Conservation (phyloP, 2,113 vertebrate species). For the Misgurnus mizolepis region DNA sequence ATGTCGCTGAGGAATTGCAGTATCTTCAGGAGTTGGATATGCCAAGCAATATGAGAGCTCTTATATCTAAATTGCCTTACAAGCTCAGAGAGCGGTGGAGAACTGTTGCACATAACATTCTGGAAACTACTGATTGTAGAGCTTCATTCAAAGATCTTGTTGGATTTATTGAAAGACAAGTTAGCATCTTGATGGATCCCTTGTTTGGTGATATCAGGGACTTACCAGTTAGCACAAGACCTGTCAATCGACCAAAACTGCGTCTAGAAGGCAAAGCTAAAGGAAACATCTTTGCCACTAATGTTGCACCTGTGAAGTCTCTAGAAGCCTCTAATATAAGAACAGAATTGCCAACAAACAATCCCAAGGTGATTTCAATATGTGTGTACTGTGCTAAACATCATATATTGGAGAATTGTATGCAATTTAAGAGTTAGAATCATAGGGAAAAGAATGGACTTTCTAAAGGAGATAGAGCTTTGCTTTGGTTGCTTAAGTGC, state of each 20-base stretch:
- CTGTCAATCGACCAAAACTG: neutral
- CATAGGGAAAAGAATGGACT: neutral
- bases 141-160: too few relatives aligned
- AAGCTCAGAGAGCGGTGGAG: too few relatives aligned
- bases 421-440: neutral
- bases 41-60: constrained; percentile 1
- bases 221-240: too few relatives aligned
- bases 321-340: neutral
- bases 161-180: too few relatives aligned
- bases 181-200: too few relatives aligned
- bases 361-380: neutral
- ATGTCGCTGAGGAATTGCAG: neutral
- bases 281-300: constrained; percentile 13
- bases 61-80: too few relatives aligned
- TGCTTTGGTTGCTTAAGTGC: constrained; percentile 23
- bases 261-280: neutral
- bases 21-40: constrained; percentile 23
- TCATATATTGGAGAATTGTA: too few relatives aligned
- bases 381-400: too few relatives aligned
- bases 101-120: too few relatives aligned
- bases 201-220: too few relatives aligned
- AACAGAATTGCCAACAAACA: neutral
- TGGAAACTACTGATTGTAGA: too few relatives aligned
- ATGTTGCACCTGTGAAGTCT: neutral
- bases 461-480: neutral